phyloP scores from a whole-genome alignment of 2,888 invertebrate species.

The Ophonus ardosiacus region DNA sequence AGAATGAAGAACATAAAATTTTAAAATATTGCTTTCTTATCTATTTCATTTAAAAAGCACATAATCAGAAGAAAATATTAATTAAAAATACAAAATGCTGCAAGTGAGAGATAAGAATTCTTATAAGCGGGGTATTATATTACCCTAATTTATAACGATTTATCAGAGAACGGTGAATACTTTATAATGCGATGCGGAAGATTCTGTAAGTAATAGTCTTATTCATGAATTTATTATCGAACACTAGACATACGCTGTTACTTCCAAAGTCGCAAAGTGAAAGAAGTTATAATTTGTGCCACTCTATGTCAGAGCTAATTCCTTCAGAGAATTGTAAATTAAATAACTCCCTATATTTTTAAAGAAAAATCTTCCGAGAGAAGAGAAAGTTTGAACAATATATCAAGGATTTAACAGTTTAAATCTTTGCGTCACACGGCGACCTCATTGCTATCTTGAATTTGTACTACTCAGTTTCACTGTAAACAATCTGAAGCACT shows the following conservation, averaged over 20 bases:
- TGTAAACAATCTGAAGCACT: too few relatives aligned
- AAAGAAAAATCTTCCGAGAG: background rate
- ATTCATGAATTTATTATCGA: constrained; percentile 42
- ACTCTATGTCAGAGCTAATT: background rate
- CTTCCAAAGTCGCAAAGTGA: constrained; percentile 1
- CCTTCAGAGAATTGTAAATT: background rate
- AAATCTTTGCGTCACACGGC: background rate
- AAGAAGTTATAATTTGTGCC: constrained; percentile 19
- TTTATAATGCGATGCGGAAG: constrained; percentile 16
- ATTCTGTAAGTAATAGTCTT: constrained; percentile 36
- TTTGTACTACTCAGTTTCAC: too few relatives aligned
- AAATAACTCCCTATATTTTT: background rate
- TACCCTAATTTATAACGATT: constrained; percentile 48
- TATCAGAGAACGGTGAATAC: constrained; percentile 30
- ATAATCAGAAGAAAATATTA: constrained; percentile 48
- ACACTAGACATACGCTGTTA: constrained; percentile 39
- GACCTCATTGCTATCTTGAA: background rate
- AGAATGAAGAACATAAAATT: too few relatives aligned
- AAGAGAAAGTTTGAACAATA: background rate
- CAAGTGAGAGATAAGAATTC: constrained; percentile 7
- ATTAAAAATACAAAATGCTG: constrained; percentile 44
- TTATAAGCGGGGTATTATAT: constrained; percentile 7
- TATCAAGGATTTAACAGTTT: background rate
- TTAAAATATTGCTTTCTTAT: background rate
- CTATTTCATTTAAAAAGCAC: constrained; percentile 22